Evolutionary conservation across 2,888 invertebrate genomes (phyloP), one percentile per base, ranked within the genome.

Genomic region (Crossocerus cetratus): DNA sequence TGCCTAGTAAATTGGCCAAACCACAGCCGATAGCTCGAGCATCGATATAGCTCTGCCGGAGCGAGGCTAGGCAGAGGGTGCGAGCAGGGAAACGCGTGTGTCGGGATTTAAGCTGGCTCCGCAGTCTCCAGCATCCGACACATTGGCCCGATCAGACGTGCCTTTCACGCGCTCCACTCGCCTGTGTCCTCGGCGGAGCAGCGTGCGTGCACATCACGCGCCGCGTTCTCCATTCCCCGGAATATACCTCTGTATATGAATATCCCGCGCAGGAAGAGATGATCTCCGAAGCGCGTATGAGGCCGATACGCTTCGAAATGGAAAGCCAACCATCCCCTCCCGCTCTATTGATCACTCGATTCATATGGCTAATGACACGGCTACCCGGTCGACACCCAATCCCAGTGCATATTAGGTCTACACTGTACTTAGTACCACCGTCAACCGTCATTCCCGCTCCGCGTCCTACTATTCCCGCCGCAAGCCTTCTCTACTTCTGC

Each of bases 1-100:
- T 72, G 18, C 62, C 76, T 64, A 65, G 69, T 76, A 76, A 77
- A 77, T 76, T 65, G 59, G 49, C 55, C 58, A 69, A 69, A 77
- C 72, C 77, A 61, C 69, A 63, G 45, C 42, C 59, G 32, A 57
- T 67, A 69, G 67, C 54, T 49, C 45, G 3, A n/a, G 43, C 14
- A 44, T 32, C 32, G 32, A 32, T 32, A 32, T 32, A 32, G 8
- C 1, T 32, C 8, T 32, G 11, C 5, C 11, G 32, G 32, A 5
- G 32, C 32, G 32, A 32, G n/a, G n/a, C n/a, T n/a, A n/a, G n/a
- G 32, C 5, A 32, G 32, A 32, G 23, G 23, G 23, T 1, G 23
- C 23, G 23, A 32, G 23, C 8, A 32, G 23, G 2, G 32, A 32
- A 32, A 32, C 32, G 32, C 32, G 11, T 32, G 8, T 32, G 32